phyloP scores from a whole-genome alignment of 2,888 invertebrate genomes.

The Seira ritae region DNA sequence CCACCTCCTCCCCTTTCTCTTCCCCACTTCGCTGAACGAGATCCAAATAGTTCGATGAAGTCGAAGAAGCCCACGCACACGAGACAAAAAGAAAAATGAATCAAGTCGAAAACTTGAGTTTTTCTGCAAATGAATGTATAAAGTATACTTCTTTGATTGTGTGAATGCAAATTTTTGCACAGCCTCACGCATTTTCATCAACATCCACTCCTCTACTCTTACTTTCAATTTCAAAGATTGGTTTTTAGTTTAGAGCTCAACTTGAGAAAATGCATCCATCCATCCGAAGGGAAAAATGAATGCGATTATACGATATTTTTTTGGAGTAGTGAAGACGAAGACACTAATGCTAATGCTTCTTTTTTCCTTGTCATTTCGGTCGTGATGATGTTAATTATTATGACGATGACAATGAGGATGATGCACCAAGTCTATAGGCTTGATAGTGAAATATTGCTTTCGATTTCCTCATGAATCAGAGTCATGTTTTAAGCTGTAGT shows the following conservation, averaged over 20 bases:
- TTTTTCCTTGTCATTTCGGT: constrained; percentile 47
- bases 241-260: background rate
- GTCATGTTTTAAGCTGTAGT: background rate
- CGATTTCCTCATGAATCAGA: constrained; percentile 48
- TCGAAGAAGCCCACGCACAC: constrained; percentile 31
- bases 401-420: constrained; percentile 30
- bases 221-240: constrained; percentile 23
- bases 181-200: background rate
- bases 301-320: constrained; percentile 3
- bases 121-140: background rate
- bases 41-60: constrained; percentile 42
- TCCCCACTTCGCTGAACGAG: background rate
- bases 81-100: constrained; percentile 10
- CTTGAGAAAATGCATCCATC: background rate
- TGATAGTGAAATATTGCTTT: constrained; percentile 51
- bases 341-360: constrained; percentile 6
- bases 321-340: constrained; percentile 9
- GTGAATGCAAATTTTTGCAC: background rate
- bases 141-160: background rate
- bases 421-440: constrained; percentile 32
- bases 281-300: constrained; percentile 1
- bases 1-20: background rate
- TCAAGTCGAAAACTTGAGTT: constrained; percentile 5
- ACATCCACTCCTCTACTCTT: background rate
- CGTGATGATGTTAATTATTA: constrained; percentile 34